Evolutionary conservation across 2,113 vertebrate genomes (phyloP).

Genomic region (Dendrocopos noguchii): DNA sequence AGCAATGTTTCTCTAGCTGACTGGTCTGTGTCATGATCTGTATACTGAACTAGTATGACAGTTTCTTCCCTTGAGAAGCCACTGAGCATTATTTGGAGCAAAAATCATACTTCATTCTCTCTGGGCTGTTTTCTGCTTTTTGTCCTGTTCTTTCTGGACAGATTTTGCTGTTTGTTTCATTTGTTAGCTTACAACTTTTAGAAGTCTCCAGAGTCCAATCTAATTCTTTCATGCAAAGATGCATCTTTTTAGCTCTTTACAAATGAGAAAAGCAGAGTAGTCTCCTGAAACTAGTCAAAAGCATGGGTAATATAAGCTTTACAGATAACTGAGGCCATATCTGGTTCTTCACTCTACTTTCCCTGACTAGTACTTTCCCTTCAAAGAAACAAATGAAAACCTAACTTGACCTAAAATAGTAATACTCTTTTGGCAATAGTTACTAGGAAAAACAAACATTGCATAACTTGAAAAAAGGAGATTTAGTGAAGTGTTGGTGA

Average conservation of each 20-base stretch:
- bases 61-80: conserved; percentile 16
- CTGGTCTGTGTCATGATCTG: not conserved
- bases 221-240: not conserved
- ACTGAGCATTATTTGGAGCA: conserved; percentile 6
- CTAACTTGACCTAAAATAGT: not conserved
- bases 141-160: not conserved
- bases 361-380: not conserved
- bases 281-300: not conserved
- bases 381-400: not conserved
- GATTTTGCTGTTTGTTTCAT: conserved; percentile 28
- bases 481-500: not conserved
- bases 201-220: not conserved
- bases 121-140: conserved; percentile 9
- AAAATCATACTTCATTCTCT: not conserved
- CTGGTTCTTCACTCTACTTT: not conserved
- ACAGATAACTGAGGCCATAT: not conserved
- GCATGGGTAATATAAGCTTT: not conserved
- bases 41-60: conserved; percentile 22
- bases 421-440: not conserved
- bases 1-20: not conserved
- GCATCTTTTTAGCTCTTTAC: not conserved
- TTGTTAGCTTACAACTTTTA: not conserved
- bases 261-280: not conserved
- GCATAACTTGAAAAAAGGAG: not conserved
- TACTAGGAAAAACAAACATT: not conserved